A percentile compares a stretch with the other conserved stretches of the same genome.
Evolutionary conservation across 2,113 vertebrate genomes (phyloP).

Genomic region (Rhizomys pruinosus): DNA sequence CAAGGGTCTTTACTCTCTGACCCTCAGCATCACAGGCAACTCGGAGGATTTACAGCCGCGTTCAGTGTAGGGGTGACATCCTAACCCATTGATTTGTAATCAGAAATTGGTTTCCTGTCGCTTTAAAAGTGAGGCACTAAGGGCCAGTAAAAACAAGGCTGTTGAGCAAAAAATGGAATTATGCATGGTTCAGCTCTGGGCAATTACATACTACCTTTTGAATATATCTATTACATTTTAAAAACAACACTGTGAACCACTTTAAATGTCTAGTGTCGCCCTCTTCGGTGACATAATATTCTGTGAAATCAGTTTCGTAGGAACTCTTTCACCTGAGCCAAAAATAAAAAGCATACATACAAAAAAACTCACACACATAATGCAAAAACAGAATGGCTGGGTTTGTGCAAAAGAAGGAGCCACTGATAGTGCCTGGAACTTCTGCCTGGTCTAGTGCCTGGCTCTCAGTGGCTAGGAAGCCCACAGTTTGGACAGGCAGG

Average conservation of each 20-base stretch:
- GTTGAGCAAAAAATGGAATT: conserved; percentile 77
- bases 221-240: conserved; percentile 47
- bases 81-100: conserved; percentile 85
- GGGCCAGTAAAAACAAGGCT: conserved; percentile 86
- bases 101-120: conserved; percentile 87
- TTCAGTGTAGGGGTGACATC: conserved; percentile 67
- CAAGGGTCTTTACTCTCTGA: background rate
- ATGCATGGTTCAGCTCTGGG: conserved; percentile 67
- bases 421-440: rapidly evolving
- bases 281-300: conserved; percentile 17
- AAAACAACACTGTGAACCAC: conserved; percentile 24
- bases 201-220: conserved; percentile 45
- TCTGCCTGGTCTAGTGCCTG: background rate
- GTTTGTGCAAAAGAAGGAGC: background rate
- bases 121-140: conserved; percentile 88
- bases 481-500: rapidly evolving
- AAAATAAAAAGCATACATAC: background rate
- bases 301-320: conserved; percentile 57
- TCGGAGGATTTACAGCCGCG: conserved; percentile 55
- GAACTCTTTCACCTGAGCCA: conserved; percentile 29
- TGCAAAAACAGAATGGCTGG: too few relatives aligned
- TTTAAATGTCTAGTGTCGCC: conserved; percentile 51
- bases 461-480: rapidly evolving
- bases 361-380: background rate
- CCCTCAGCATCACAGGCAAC: conserved; percentile 40